These are phyloP conservation scores for Noturus placidus DNA, from an alignment of 2,113 vertebrate species.

Conservation along the genomic window DNA sequence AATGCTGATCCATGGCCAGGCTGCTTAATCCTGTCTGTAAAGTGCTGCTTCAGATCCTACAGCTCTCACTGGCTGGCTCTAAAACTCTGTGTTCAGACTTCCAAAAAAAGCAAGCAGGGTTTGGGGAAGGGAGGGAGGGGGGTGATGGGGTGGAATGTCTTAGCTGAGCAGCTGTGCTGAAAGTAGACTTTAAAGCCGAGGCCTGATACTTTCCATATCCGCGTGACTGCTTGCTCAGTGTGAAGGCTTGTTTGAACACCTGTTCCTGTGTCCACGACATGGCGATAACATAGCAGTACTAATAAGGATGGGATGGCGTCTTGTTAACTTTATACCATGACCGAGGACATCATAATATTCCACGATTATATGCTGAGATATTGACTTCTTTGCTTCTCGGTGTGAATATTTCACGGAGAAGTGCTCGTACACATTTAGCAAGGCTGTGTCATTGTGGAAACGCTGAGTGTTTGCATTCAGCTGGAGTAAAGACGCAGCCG, in stretches of 20 bases:
- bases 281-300: neutral
- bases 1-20: conserved; percentile 16
- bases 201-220: conserved; percentile 6
- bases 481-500: neutral
- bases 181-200: conserved; percentile 28
- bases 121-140: neutral
- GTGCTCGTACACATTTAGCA: neutral
- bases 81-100: conserved; percentile 10
- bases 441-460: neutral
- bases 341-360: neutral
- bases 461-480: conserved; percentile 12
- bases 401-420: neutral
- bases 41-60: conserved; percentile 44
- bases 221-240: conserved; percentile 6
- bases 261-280: neutral
- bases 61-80: conserved; percentile 4
- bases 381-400: neutral
- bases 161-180: conserved; percentile 18
- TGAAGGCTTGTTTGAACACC: conserved; percentile 11
- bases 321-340: neutral
- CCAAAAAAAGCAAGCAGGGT: neutral
- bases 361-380: neutral
- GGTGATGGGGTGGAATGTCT: neutral
- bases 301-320: neutral
- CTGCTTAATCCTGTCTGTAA: conserved; percentile 42